Evolutionary conservation across 2,797 vertebrate genomes (phyloP), one percentile per base, ranked within the genome.

Genomic region (Sphaeramia orbicularis): DNA sequence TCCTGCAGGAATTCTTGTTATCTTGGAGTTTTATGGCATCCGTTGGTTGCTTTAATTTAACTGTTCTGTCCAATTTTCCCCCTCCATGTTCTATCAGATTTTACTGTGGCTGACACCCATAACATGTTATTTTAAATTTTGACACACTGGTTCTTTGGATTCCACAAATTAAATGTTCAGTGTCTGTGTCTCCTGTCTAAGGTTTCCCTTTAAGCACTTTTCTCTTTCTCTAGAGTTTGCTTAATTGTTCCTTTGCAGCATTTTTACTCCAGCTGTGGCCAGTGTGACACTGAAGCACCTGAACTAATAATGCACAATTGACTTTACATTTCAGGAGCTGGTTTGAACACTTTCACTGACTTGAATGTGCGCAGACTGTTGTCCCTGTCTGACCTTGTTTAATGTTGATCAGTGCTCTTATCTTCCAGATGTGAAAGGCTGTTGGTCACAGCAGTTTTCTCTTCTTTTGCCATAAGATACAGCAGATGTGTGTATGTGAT

Each of bases 281-380:
- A 3, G 58, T 50, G 30, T 11, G 59, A 65, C n/a, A 4, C 62
- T 0, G 79, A 73, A 56, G 44, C 62, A 66, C 57, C 47, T 47
- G 10, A 78, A 43, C 43, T 38, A 12, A 15, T 82, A 77, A 84
- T 69, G 54, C 74, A 76, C 61, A 71, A 76, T 45, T 74, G 69
- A 77, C 70, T 58, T 91, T 71, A 10, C 43, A 38, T 90, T 89
- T 71, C 83, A 91, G 86, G 62, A 52, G 84, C 81, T n/a, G 74
- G 41, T 37, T 62, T 41, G 24, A 27, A 27, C 55, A 35, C 41
- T 32, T 44, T 43, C 10, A 44, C 9, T 43, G 40, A 35, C 55
- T 76, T 69, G 67, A 77, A 54, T 50, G 60, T 67, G 43, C 45
- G 44, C 44, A 49, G 55, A 83, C 47, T 45, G 16, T 52, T 71